Conservation (phyloP, 2,797 vertebrate genomes). For the Oceanodroma leucorhoa region DNA sequence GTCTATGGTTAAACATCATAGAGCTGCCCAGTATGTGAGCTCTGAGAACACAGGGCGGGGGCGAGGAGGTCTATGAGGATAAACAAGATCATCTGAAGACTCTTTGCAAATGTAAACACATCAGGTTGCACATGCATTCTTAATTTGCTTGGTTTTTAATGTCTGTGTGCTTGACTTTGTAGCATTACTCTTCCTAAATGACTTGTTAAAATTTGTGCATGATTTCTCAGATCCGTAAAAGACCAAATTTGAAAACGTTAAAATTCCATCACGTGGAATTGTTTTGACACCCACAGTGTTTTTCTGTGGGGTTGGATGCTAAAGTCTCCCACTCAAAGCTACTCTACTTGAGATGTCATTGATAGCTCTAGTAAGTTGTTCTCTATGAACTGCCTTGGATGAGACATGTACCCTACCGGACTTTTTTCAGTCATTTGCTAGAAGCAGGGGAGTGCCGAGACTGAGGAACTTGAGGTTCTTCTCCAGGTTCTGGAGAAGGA, state of each 20-base stretch:
- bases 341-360: not conserved
- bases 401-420: not conserved
- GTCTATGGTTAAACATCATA: not conserved
- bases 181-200: not conserved
- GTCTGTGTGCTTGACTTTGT: not conserved
- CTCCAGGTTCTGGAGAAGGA: not conserved
- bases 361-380: not conserved
- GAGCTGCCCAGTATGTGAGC: not conserved
- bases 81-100: constrained; percentile 7
- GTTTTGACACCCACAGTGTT: not conserved
- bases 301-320: not conserved
- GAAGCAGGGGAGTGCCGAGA: not conserved
- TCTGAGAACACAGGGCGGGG: not conserved
- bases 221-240: not conserved
- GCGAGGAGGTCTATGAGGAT: not conserved
- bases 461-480: not conserved
- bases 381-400: not conserved
- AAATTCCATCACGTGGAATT: not conserved
- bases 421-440: not conserved
- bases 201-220: not conserved
- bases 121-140: not conserved
- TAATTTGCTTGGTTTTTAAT: not conserved
- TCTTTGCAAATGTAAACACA: not conserved
- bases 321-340: not conserved
- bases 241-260: not conserved